Evolutionary conservation across 2,888 invertebrate genomes (phyloP), one percentile per base, ranked within the genome.

Genomic region (Dendrolimus houi): DNA sequence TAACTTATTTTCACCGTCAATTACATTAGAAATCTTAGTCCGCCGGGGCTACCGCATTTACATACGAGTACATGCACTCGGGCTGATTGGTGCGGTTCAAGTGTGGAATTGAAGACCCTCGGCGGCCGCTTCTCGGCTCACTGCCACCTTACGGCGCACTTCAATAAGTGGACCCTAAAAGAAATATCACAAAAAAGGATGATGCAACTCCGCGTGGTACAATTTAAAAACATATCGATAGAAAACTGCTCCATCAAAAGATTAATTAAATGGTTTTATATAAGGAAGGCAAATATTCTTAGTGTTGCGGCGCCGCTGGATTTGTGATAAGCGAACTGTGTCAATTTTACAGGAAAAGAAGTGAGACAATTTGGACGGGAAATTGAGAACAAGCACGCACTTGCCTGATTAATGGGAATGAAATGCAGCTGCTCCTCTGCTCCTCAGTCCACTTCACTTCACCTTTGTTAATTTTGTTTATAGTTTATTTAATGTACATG

Each of bases 1-100:
- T 53, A 54, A 53, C 14, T 52, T 56, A 55, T 56, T 57, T 58
- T 54, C 17, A 69, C 74, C 71, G 80, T 82, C 84, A 83, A 85
- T 85, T 85, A 81, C 85, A 80, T 85, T 85, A 83, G 83, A 83
- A 83, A 82, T 81, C 76, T 79, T 72, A 76, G 74, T 80, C 71
- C 69, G 62, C 62, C 56, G 70, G 69, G 69, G 64, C 58, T 58
- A 58, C 57, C 62, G 61, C 67, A 83, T 84, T 82, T 84, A 81
- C 84, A 83, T 85, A 79, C 62, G 61, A 63, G 62, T 29, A 29
- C 64, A 68, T 83, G 83, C 84, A 85, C 84, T 85, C 72, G 72
- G 65, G 60, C 70, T 83, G 85, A 85, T 85, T 85, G 75, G 78
- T 72, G 67, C 66, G 70, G 61, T 64, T 68, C 58, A 63, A 66